These are phyloP conservation scores for Oryzias javanicus DNA, from an alignment of 2,113 vertebrate genomes.

Conservation along the genomic window DNA sequence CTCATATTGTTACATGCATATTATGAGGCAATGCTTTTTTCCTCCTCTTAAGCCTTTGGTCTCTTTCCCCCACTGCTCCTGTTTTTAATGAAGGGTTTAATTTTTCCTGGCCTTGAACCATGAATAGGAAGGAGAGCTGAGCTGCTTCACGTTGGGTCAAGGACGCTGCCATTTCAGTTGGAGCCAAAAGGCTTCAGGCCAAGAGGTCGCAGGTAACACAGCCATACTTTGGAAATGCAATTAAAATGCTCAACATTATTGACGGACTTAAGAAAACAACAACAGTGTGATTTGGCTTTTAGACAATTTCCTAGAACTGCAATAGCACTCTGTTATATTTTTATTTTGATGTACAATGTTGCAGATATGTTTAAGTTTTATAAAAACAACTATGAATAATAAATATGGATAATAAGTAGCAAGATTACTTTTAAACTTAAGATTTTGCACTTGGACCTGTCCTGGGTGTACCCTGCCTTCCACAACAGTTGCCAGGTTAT, in stretches of 20 bases:
- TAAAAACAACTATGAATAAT: too few species aligned
- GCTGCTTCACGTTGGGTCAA: conserved; percentile 33
- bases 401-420: too few species aligned
- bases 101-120: conserved; percentile 33
- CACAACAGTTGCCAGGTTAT: too few species aligned
- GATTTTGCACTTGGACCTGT: too few species aligned
- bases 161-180: conserved; percentile 28
- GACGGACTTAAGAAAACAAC: not conserved
- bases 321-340: too few species aligned
- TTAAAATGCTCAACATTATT: not conserved
- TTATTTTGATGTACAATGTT: too few species aligned
- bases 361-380: too few species aligned
- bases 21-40: conserved; percentile 1
- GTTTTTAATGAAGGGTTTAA: conserved; percentile 39
- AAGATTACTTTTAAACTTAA: too few species aligned
- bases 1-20: not conserved
- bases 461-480: too few species aligned
- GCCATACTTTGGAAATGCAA: conserved; percentile 13
- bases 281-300: too few species aligned
- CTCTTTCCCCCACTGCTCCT: not conserved
- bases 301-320: too few species aligned
- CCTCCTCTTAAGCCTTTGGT: not conserved
- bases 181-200: conserved; percentile 24
- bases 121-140: conserved; percentile 22
- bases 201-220: conserved; percentile 15